Evolutionary conservation across 64 coral and sea anemone genomes (phyloP), one percentile per base, ranked within the genome.

Genomic region (Hydrozoanthus tunicans): DNA sequence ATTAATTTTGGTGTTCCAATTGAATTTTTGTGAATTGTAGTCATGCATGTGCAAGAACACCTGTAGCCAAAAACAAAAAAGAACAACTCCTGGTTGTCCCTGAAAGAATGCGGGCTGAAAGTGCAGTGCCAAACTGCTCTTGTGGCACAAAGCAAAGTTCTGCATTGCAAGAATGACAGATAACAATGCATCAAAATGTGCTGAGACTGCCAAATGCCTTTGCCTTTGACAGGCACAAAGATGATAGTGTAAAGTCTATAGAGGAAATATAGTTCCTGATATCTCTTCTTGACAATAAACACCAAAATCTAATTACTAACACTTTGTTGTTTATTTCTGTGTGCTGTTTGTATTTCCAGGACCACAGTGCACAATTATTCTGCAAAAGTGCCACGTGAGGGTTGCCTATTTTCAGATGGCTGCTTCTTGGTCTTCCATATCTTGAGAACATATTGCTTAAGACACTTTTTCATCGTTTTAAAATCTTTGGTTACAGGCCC

Each of bases 41-140:
- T 77, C 79, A 23, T 83, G 91, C 80, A 81, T 84, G n/a, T 84
- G 91, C 59, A 92, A 92, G 80, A 92, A 92, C 24, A 92, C 80
- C 25, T 92, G 91, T 26, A 85, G 80, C 70, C 57, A 71, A 56
- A 85, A 83, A 51, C 43, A 84, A 69, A 92, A 55, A 58, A 67
- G 91, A 67, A 92, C 62, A 63, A 58, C 52, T 57, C 71, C 71
- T 25, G 81, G 81, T 68, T 92, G 91, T 92, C 80, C 83, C 32
- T 85, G 91, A 70, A 85, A 83, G 64, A 83, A 92, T 61, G 68
- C 60, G 0, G 81, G 81, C 83, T 27, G 62, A 77, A 86, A 84
- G 10, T 92, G 91, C 61, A 23, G 60, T 82, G 81, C 73, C 32
- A 57, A 79, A 60, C 59, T 70, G 81, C 69, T 82, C 83, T 7